Conservation (phyloP, 2,888 invertebrate species). For the Cartodere bifasciata region DNA sequence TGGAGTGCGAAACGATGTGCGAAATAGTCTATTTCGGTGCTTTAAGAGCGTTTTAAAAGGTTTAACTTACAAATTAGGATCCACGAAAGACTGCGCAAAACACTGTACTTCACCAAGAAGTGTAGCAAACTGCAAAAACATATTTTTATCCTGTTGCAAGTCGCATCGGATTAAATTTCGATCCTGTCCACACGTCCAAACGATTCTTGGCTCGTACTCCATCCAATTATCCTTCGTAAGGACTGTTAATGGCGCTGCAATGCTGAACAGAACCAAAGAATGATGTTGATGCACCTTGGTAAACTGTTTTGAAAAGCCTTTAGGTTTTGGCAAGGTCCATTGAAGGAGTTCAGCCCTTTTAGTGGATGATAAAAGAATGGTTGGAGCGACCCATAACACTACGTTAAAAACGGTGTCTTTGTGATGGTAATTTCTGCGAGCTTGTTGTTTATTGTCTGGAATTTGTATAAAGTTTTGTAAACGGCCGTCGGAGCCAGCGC, state of each 20-base stretch:
- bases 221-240: constrained; percentile 21
- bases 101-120: constrained; percentile 53
- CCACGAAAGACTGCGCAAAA: constrained; percentile 51
- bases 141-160: constrained; percentile 28
- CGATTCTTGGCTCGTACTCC: constrained; percentile 29
- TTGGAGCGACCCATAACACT: constrained; percentile 48
- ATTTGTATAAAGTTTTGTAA: constrained; percentile 32
- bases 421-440: constrained; percentile 14
- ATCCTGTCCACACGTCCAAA: constrained; percentile 53
- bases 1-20: too few species aligned
- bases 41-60: too few species aligned
- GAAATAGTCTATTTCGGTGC: too few species aligned
- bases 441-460: constrained; percentile 23
- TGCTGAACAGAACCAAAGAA: constrained; percentile 46
- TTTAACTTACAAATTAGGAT: constrained; percentile 47
- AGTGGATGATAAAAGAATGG: constrained; percentile 43
- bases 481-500: constrained; percentile 47
- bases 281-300: constrained; percentile 39
- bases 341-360: constrained; percentile 47
- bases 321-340: constrained; percentile 40
- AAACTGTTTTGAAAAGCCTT: constrained; percentile 18
- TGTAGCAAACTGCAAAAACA: constrained; percentile 38
- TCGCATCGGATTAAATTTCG: constrained; percentile 42
- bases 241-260: constrained; percentile 35
- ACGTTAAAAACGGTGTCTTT: constrained; percentile 34